Evolutionary conservation across 2,113 vertebrate genomes (phyloP).

Genomic region (Centropus bengalensis): DNA sequence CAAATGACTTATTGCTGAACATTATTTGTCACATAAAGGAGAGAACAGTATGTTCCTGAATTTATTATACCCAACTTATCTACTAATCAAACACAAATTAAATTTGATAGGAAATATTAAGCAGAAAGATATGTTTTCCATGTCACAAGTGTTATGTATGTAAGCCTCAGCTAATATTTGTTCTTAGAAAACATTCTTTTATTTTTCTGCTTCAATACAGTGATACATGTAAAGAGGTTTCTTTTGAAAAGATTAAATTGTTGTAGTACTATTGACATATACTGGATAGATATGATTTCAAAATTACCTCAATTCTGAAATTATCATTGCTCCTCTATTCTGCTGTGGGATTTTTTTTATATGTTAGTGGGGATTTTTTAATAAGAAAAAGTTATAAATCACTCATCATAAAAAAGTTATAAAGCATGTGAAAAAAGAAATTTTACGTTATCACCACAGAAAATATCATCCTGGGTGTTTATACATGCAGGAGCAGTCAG

Average conservation of each 20-base stretch:
- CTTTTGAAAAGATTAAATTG: background rate
- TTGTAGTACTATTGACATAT: background rate
- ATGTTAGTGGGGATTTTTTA: background rate
- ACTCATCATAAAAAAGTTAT: too few relatives aligned
- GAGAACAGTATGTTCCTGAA: background rate
- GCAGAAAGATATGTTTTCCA: background rate
- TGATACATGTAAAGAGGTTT: background rate
- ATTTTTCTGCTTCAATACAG: background rate
- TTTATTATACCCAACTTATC: background rate
- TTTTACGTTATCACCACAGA: background rate
- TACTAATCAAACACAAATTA: background rate
- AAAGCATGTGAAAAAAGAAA: background rate
- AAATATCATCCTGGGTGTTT: background rate
- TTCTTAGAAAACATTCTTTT: background rate
- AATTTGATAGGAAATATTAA: background rate
- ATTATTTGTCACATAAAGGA: background rate
- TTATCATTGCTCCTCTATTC: background rate
- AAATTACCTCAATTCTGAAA: background rate
- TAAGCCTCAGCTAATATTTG: background rate
- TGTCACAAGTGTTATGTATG: background rate
- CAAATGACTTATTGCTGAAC: background rate
- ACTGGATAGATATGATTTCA: background rate
- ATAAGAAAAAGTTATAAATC: background rate
- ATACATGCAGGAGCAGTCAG: background rate
- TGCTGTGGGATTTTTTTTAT: background rate